phyloP scores from a whole-genome alignment of 2,113 vertebrate species.

The Lepus americanus region DNA sequence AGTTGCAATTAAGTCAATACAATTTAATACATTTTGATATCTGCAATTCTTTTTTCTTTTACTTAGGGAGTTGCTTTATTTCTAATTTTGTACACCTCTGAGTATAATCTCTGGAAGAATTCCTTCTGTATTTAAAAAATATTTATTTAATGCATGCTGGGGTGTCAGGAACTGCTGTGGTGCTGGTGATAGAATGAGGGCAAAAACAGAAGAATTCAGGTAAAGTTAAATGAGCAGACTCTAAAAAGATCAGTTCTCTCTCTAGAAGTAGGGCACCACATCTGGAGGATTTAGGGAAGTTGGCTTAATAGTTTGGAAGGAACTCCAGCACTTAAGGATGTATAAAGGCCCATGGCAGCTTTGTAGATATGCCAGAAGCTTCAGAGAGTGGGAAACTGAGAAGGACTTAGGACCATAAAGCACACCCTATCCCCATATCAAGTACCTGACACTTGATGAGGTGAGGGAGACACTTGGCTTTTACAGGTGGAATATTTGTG shows the following conservation, averaged over 20 bases:
- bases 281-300: neutral
- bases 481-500: neutral
- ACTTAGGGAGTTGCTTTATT: slow-evolving; percentile 8
- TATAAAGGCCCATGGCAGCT: neutral
- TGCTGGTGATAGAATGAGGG: neutral
- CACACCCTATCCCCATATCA: neutral
- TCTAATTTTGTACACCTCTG: slow-evolving; percentile 11
- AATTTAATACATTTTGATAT: slow-evolving; percentile 6
- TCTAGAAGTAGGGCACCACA: neutral
- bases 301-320: neutral
- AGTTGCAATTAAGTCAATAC: neutral
- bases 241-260: neutral
- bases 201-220: neutral
- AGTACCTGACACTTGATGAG: neutral
- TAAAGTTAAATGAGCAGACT: neutral
- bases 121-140: neutral
- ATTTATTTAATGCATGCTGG: neutral
- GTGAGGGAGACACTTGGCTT: neutral
- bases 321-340: neutral
- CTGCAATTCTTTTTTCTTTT: slow-evolving; percentile 5
- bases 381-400: neutral
- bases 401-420: neutral
- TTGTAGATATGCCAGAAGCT: neutral
- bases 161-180: neutral
- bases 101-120: neutral